phyloP scores from a whole-genome alignment of 2,888 invertebrate species.

The Gisinianus flammeolus region DNA sequence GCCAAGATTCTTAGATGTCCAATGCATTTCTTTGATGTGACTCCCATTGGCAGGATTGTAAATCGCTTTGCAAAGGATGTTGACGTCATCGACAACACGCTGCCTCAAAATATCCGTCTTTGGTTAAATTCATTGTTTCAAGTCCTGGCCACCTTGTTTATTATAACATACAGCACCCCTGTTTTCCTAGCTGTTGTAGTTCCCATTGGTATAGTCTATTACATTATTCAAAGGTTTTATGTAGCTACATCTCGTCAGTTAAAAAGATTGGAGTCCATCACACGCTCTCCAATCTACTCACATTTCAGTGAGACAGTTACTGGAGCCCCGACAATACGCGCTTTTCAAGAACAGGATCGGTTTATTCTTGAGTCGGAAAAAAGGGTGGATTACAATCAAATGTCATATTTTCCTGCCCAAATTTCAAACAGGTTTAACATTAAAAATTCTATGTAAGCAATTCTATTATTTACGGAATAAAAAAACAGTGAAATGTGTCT shows the following conservation, averaged over 20 bases:
- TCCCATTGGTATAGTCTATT: constrained; percentile 81
- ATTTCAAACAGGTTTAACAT: constrained; percentile 42
- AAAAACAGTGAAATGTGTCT: too few relatives aligned
- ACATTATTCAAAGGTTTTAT: constrained; percentile 74
- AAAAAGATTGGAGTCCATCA: constrained; percentile 62
- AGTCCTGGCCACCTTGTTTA: constrained; percentile 80
- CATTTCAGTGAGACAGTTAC: constrained; percentile 71
- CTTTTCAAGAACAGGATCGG: constrained; percentile 55
- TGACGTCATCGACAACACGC: constrained; percentile 43
- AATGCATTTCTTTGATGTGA: constrained; percentile 78
- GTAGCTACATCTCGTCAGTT: constrained; percentile 66
- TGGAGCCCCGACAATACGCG: constrained; percentile 63
- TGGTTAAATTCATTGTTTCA: constrained; percentile 59
- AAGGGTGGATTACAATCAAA: constrained; percentile 64
- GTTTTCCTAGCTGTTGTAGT: constrained; percentile 78
- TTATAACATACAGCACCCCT: constrained; percentile 86
- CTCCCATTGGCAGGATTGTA: constrained; percentile 68
- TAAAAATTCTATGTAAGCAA: too few relatives aligned
- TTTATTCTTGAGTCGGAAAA: constrained; percentile 64
- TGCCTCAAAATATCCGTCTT: constrained; percentile 50
- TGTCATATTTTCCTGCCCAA: constrained; percentile 57
- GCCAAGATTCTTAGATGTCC: constrained; percentile 72
- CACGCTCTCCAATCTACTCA: constrained; percentile 67
- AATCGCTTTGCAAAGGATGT: constrained; percentile 54
- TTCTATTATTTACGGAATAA: too few relatives aligned